These are phyloP conservation scores for Oxyscelio sp. DNA, from an alignment of 2,888 invertebrate genomes.

Conservation along the genomic window DNA sequence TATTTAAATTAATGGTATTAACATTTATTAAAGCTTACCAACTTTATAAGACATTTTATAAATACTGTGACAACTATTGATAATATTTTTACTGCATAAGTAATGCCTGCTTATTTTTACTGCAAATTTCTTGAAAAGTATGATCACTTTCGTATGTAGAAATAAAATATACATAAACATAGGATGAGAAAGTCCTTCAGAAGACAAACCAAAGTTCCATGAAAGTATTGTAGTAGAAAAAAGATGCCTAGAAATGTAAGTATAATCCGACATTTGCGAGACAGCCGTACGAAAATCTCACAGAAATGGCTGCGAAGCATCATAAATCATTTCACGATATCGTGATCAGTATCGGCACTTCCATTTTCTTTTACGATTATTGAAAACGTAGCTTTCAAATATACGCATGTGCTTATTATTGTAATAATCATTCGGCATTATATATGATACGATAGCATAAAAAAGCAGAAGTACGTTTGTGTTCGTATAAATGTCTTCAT, in stretches of 20 bases:
- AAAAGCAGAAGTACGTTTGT: background rate
- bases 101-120: background rate
- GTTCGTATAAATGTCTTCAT: background rate
- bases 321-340: constrained; percentile 77
- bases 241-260: constrained; percentile 68
- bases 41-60: too few relatives aligned
- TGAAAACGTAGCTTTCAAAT: constrained; percentile 48
- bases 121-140: background rate
- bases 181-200: background rate
- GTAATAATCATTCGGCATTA: constrained; percentile 12
- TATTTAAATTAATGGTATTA: too few relatives aligned
- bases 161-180: constrained; percentile 16
- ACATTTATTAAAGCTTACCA: too few relatives aligned
- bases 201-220: constrained; percentile 32
- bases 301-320: constrained; percentile 75
- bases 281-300: constrained; percentile 73
- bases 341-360: constrained; percentile 68
- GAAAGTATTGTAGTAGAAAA: constrained; percentile 28
- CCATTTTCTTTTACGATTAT: constrained; percentile 49
- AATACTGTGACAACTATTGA: too few relatives aligned
- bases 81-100: too few relatives aligned
- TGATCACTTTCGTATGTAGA: background rate
- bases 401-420: constrained; percentile 23
- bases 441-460: background rate
- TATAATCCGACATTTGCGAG: constrained; percentile 80